Conservation (phyloP, 2,797 vertebrate species). For the Hemibagrus guttatus region DNA sequence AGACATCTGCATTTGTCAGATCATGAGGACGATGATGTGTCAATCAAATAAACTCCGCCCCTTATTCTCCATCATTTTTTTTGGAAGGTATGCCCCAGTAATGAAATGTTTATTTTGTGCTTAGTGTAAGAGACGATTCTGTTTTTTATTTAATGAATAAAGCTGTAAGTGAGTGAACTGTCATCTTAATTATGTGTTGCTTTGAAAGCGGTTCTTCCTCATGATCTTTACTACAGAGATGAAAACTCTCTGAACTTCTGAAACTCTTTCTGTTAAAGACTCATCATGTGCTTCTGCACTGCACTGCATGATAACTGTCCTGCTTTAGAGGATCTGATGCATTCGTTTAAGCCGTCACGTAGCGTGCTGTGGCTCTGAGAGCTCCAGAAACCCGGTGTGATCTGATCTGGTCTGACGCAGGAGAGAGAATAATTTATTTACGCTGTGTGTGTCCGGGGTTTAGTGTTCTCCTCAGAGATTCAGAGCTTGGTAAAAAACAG, state of each 20-base stretch:
- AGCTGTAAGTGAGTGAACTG: no score
- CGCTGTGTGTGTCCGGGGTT: slow-evolving; percentile 34
- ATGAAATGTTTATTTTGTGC: neutral
- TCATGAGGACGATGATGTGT: neutral
- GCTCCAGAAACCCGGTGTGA: slow-evolving; percentile 61
- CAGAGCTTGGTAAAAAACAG: neutral
- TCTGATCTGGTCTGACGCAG: slow-evolving; percentile 62
- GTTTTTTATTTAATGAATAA: neutral
- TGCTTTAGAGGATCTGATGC: neutral
- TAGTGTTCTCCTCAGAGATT: slow-evolving; percentile 1
- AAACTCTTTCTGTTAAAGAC: neutral
- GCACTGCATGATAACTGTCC: neutral
- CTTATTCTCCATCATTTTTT: neutral
- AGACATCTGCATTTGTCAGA: neutral
- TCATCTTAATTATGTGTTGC: neutral
- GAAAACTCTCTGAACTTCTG: neutral
- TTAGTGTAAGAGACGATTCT: neutral
- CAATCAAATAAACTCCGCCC: neutral
- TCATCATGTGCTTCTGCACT: slow-evolving; percentile 5
- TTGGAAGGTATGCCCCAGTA: neutral
- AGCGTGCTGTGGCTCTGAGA: slow-evolving; percentile 60
- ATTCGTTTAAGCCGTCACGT: neutral
- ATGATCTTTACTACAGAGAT: neutral
- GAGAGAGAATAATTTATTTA: slow-evolving; percentile 73
- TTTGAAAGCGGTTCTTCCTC: neutral